Evolutionary conservation across 35 echinoderm and acorn worm genomes (phyloP).

Genomic region (Ophioderma brevispina): DNA sequence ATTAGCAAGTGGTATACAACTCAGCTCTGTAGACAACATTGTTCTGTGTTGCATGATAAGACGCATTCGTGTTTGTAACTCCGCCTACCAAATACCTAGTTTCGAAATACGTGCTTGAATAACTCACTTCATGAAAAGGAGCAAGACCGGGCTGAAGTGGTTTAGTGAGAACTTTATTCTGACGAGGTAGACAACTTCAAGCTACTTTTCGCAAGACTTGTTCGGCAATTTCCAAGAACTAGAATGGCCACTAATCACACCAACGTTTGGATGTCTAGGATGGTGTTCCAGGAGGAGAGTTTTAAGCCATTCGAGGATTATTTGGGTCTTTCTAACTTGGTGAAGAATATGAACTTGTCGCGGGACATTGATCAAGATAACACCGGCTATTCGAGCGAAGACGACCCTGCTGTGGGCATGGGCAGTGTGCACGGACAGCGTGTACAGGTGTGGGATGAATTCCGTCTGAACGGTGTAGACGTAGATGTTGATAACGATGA

Average conservation of each 20-base stretch:
- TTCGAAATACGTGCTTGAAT: too few relatives aligned
- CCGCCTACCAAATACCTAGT: too few relatives aligned
- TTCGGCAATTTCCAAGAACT: too few relatives aligned
- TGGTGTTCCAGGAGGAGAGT: not conserved
- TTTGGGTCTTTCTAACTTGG: conserved; percentile 17
- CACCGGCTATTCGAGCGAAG: not conserved
- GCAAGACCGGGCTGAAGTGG: too few relatives aligned
- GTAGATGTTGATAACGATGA: not conserved
- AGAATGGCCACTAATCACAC: not conserved
- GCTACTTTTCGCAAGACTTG: too few relatives aligned
- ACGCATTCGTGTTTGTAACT: too few relatives aligned
- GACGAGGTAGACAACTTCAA: too few relatives aligned
- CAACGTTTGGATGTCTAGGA: not conserved
- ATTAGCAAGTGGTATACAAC: too few relatives aligned
- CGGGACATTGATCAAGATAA: not conserved
- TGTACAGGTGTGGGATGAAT: not conserved
- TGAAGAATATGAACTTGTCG: not conserved
- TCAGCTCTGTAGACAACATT: too few relatives aligned
- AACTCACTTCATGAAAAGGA: too few relatives aligned
- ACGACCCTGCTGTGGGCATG: not conserved
- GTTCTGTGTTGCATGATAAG: too few relatives aligned
- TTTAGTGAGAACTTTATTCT: too few relatives aligned
- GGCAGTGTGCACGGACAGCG: not conserved
- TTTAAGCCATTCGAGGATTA: conserved; percentile 37
- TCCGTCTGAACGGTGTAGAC: conserved; percentile 4